Evolutionary conservation across 2,113 vertebrate genomes (phyloP), one percentile per base, ranked within the genome.

Genomic region (Aramus guarauna): DNA sequence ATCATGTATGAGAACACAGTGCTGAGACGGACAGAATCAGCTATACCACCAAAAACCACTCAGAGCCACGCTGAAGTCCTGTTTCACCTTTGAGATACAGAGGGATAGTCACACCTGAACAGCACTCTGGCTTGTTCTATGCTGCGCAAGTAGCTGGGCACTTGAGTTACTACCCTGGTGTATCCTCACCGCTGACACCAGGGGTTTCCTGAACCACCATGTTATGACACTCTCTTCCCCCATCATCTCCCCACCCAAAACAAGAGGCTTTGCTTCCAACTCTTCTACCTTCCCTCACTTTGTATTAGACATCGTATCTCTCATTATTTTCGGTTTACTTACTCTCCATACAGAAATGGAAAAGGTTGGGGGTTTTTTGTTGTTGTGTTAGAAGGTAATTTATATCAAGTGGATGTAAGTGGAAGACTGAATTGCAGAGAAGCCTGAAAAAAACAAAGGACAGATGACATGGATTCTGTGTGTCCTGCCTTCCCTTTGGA

Each of bases 121-220:
- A 82, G 41, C 36, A 22, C 32, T 41, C 62, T 34, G 50, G n/a
- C 15, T 16, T 32, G 18, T 26, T 41, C 39, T 55, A 7, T 1
- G 15, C 62, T 39, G 27, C 52, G 12, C 1, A 0, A 26, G 52
- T 2, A 68, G 14, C 50, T 2, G 13, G 3, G 32, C 10, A 13
- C 15, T 13, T 2, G 22, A 60, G 24, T 20, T 45, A 73, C 15
- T 5, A 45, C 71, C 24, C 55, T 48, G 45, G 15, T 23, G 9
- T 7, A 17, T 7, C n/a, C 66, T 85, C 64, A 39, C 17, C 41
- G 39, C 76, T 59, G 34, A 72, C 20, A 45, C 4, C 59, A 71
- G 15, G n/a, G 21, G 5, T 7, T 62, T 62, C 45, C 50, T 8
- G 3, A 85, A 72, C n/a, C 2, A 1, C 22, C 29, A 1, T 6